Conservation (phyloP, 2,113 vertebrate species). For the Narcine bancroftii region DNA sequence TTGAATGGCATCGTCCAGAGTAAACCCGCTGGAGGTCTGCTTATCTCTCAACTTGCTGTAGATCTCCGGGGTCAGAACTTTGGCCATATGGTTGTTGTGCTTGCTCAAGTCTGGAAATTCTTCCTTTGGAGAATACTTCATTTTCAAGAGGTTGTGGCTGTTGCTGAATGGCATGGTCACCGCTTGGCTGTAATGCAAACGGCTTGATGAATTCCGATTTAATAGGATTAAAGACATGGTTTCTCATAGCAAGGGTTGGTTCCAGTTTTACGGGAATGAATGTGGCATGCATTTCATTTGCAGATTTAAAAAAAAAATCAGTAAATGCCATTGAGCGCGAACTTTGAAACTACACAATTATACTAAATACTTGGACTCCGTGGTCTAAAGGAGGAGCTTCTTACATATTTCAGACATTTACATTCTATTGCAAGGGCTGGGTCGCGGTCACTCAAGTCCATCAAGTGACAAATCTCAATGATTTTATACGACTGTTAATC, state of each 20-base stretch:
- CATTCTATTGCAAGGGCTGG: background rate
- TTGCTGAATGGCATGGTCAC: constrained; percentile 90
- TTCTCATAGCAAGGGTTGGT: background rate
- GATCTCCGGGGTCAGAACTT: constrained; percentile 69
- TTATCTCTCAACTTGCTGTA: constrained; percentile 73
- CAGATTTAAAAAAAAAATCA: background rate
- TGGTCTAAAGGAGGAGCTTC: background rate
- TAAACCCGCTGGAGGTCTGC: constrained; percentile 79
- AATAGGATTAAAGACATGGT: background rate
- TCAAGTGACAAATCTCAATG: background rate
- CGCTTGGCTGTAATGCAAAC: constrained; percentile 50
- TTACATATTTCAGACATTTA: background rate
- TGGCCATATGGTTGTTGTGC: constrained; percentile 96
- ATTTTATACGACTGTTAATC: background rate
- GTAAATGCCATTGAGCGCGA: constrained; percentile 1
- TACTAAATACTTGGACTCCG: background rate
- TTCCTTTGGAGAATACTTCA: constrained; percentile 58
- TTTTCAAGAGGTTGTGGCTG: constrained; percentile 80
- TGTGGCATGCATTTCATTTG: background rate
- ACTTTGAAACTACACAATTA: background rate
- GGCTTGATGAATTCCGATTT: background rate
- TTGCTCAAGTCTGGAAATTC: constrained; percentile 81
- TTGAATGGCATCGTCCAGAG: constrained; percentile 85
- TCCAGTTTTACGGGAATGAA: background rate
- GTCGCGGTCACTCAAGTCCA: background rate